These are phyloP conservation scores for Neodiprion fabricii DNA, from an alignment of 1,140 invertebrate species.

Conservation along the genomic window DNA sequence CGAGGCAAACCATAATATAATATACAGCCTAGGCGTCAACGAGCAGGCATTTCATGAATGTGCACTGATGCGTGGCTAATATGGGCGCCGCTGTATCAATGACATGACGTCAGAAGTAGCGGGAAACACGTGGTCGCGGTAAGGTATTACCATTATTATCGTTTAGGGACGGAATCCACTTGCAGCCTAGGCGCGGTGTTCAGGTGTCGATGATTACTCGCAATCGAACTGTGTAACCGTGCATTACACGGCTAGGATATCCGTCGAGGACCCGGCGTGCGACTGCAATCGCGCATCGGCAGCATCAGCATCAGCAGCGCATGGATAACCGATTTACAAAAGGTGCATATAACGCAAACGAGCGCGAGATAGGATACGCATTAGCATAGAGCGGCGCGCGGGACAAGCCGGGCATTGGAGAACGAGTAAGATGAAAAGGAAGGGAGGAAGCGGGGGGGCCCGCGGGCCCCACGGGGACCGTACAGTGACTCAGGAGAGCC, in stretches of 20 bases:
- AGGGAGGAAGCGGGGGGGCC: not conserved
- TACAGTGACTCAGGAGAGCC: slow-evolving; percentile 17
- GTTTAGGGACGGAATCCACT: not conserved
- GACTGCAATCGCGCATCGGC: slow-evolving; percentile 6
- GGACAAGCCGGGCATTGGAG: not conserved
- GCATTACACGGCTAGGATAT: slow-evolving; percentile 33
- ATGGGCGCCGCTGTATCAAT: slow-evolving; percentile 47
- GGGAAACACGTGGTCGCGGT: slow-evolving; percentile 33
- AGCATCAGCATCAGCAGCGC: too few species aligned
- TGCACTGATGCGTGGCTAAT: slow-evolving; percentile 28
- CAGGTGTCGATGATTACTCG: too few species aligned
- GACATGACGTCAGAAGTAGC: slow-evolving; percentile 37
- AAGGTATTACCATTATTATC: slow-evolving; percentile 27
- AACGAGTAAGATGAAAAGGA: slow-evolving; percentile 9
- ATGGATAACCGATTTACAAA: too few species aligned
- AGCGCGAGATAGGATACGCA: not conserved
- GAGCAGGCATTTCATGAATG: not conserved
- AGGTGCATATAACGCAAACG: too few species aligned
- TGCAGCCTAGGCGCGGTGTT: not conserved
- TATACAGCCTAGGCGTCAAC: not conserved
- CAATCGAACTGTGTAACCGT: slow-evolving; percentile 15
- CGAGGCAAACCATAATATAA: too few species aligned
- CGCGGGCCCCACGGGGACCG: slow-evolving; percentile 21
- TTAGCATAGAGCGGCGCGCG: not conserved
- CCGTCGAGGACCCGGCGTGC: slow-evolving; percentile 12